Conservation (phyloP, 1,140 invertebrate species). For the Drosophila navojoa region DNA sequence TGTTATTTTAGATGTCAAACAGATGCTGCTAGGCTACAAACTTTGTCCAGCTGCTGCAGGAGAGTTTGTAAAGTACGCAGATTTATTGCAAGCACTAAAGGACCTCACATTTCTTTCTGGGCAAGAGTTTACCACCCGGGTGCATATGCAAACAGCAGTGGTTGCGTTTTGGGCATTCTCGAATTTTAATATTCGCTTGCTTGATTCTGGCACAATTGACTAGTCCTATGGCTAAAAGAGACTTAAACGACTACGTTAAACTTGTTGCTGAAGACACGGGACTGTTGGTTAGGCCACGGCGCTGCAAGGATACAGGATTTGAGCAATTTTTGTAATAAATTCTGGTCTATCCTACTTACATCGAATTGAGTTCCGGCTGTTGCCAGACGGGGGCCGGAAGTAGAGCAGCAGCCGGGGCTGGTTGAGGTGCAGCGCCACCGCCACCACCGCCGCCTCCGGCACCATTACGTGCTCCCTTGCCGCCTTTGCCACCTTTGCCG, state of each 20-base stretch:
- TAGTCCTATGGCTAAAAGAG: constrained; percentile 51
- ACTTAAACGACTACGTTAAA: constrained; percentile 22
- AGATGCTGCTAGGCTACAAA: constrained; percentile 22
- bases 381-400: constrained; percentile 65
- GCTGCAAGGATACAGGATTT: constrained; percentile 29
- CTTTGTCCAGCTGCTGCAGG: constrained; percentile 37
- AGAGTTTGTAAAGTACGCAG: constrained; percentile 25
- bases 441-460: constrained; percentile 79
- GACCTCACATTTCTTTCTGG: constrained; percentile 26
- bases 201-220: constrained; percentile 60
- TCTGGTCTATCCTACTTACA: constrained; percentile 39
- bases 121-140: background rate
- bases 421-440: constrained; percentile 81
- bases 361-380: constrained; percentile 47
- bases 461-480: constrained; percentile 71
- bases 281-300: constrained; percentile 29
- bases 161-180: constrained; percentile 26
- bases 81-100: constrained; percentile 38
- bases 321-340: background rate
- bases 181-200: constrained; percentile 80
- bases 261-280: background rate
- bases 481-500: constrained; percentile 80
- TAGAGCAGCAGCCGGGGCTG: constrained; percentile 29
- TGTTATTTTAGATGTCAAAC: constrained; percentile 13
- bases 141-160: background rate